Evolutionary conservation across 1,140 invertebrate species (phyloP).

Genomic region (Musca domestica): DNA sequence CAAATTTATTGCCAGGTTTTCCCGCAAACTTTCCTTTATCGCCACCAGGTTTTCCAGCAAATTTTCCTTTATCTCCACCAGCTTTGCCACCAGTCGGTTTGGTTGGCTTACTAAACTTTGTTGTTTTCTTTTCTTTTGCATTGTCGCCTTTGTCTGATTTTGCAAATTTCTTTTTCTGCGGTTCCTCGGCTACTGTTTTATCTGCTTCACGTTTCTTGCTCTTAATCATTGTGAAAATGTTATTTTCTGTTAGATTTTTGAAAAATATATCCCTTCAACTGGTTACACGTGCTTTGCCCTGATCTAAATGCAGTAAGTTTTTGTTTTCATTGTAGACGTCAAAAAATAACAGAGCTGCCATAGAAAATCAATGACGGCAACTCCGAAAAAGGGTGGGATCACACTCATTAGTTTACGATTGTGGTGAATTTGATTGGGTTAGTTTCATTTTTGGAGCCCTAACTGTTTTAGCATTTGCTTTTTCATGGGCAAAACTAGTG

Average conservation of each 20-base stretch:
- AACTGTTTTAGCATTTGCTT: no score
- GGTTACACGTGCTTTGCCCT: no score
- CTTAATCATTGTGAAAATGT: slow-evolving; percentile 6
- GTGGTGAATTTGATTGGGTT: no score
- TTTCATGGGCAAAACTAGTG: no score
- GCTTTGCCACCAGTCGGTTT: background rate
- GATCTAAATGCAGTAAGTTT: background rate
- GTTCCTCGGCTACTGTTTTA: slow-evolving; percentile 5
- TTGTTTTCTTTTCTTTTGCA: slow-evolving; percentile 10
- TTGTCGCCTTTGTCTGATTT: slow-evolving; percentile 9
- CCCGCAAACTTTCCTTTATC: slow-evolving; percentile 1
- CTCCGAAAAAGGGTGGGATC: background rate
- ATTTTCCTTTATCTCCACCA: background rate
- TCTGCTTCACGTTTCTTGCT: slow-evolving; percentile 10
- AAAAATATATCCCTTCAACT: background rate
- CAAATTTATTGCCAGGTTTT: slow-evolving; percentile 13
- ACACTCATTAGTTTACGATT: background rate
- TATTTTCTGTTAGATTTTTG: background rate
- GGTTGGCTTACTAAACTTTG: slow-evolving; percentile 17
- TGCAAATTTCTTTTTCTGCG: background rate
- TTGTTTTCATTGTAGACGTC: slow-evolving; percentile 13
- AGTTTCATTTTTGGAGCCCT: no score
- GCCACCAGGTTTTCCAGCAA: background rate
- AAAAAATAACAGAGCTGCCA: background rate
- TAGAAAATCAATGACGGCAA: background rate